Percentiles rank a stretch among this genome's conserved stretches.
phyloP scores from a whole-genome alignment of 2,797 vertebrate species.

The Pseudochirops corinnae region DNA sequence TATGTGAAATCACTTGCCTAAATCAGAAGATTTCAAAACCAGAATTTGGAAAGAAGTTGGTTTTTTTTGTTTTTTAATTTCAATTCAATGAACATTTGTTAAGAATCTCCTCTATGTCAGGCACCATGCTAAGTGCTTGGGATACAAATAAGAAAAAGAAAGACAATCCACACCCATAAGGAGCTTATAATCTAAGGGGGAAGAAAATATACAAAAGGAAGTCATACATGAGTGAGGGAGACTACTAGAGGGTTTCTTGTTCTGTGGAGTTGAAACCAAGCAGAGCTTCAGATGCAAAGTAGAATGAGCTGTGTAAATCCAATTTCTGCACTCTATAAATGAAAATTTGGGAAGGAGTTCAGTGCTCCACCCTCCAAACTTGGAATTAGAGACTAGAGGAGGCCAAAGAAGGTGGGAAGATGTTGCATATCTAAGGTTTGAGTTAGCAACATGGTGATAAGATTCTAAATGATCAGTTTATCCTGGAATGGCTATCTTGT shows the following conservation, averaged over 20 bases:
- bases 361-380: background rate
- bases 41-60: background rate
- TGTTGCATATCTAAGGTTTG: background rate
- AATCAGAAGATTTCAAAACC: background rate
- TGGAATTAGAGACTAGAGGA: background rate
- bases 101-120: background rate
- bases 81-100: background rate
- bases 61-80: background rate
- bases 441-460: background rate
- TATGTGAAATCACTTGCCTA: background rate
- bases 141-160: background rate
- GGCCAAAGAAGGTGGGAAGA: background rate
- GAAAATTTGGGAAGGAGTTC: background rate
- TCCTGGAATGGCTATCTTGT: background rate
- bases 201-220: background rate
- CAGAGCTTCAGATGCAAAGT: background rate
- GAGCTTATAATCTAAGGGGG: background rate
- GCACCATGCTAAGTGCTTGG: background rate
- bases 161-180: background rate
- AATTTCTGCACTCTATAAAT: background rate
- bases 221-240: background rate
- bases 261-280: background rate
- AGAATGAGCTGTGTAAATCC: background rate
- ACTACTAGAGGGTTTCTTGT: background rate
- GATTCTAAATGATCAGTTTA: background rate